Base-by-base conservation (phyloP, 2,888 invertebrate genomes). In the Cryptocephalus moraei region DNA sequence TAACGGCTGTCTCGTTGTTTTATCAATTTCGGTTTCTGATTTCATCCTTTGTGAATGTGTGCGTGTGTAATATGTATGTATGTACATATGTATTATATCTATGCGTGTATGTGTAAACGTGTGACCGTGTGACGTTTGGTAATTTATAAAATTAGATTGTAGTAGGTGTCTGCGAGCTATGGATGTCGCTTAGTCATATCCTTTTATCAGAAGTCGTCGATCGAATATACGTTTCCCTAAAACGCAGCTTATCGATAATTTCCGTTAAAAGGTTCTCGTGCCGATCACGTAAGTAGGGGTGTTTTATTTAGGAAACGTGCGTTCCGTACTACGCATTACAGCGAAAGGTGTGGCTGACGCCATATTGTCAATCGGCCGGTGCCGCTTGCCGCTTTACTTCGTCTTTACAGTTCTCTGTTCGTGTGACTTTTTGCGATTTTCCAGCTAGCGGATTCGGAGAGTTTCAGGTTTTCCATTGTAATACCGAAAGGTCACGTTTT, bases 331-430 rank as follows among this genome's bases (percentile, higher is more conserved):
- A 64, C 67, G 67, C 66, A 67, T 67, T 66, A 64, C 52, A 22
- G 22, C 49, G 55, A 65, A 66, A 70, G 69, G 70, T 70, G 70
- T 69, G 69, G 70, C 68, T 55, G 65, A 60, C 68, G 70, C 70
- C 70, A 70, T 70, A 63, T 69, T 70, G 70, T 63, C 60, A 63
- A 60, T 56, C 56, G 48, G 43, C 48, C 52, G 49, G 45, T 51
- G 49, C 50, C 47, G 45, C 49, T 44, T 41, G 4, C 13, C 12
- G 3, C 3, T n/a, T 8, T 13, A 14, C 47, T 48, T 47, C 40
- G 44, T 52, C 51, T 48, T 9, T 12, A 22, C 12, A 10, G 43
- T 48, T 45, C 34, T 52, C 44, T 32, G 43, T 47, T 48, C 22
- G 22, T 6, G 22, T 22, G 6, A 48, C 41, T 40, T 50, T 47